Conservation (phyloP, 2,113 vertebrate genomes). For the Paratilapia polleni region DNA sequence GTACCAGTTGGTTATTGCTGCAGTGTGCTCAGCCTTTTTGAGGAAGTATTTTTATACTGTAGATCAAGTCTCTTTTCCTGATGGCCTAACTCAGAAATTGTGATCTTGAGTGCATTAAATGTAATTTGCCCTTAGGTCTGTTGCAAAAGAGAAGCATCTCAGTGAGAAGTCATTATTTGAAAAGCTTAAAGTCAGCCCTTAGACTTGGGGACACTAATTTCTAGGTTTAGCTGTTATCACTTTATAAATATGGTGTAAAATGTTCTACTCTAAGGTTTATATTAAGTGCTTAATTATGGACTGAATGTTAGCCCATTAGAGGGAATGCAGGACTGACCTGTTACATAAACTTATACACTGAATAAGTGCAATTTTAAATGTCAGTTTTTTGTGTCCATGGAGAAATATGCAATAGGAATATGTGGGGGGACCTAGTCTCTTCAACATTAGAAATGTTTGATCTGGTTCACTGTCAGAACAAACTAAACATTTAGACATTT, state of each 20-base stretch:
- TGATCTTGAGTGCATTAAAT: neutral
- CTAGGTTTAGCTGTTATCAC: neutral
- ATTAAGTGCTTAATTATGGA: neutral
- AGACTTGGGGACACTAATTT: neutral
- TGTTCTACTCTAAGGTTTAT: neutral
- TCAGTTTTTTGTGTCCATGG: neutral
- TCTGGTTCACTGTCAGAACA: constrained; percentile 31
- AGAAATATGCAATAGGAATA: neutral
- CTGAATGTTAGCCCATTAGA: neutral
- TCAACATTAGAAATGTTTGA: neutral
- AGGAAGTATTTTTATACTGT: neutral
- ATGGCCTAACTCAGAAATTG: too few species aligned
- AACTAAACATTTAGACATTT: constrained; percentile 22
- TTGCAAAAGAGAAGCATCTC: neutral
- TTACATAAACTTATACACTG: neutral
- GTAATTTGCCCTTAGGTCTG: neutral
- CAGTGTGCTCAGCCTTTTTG: neutral
- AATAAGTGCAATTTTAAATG: neutral
- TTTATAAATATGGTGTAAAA: constrained; percentile 1
- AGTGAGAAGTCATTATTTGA: neutral
- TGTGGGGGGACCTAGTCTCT: neutral
- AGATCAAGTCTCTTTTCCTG: neutral
- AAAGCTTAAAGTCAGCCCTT: neutral
- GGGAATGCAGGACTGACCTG: neutral
- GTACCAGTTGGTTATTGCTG: neutral